Evolutionary conservation across 2,888 invertebrate species (phyloP), one percentile per base, ranked within the genome.

Genomic region (Pachydiplax longipennis): DNA sequence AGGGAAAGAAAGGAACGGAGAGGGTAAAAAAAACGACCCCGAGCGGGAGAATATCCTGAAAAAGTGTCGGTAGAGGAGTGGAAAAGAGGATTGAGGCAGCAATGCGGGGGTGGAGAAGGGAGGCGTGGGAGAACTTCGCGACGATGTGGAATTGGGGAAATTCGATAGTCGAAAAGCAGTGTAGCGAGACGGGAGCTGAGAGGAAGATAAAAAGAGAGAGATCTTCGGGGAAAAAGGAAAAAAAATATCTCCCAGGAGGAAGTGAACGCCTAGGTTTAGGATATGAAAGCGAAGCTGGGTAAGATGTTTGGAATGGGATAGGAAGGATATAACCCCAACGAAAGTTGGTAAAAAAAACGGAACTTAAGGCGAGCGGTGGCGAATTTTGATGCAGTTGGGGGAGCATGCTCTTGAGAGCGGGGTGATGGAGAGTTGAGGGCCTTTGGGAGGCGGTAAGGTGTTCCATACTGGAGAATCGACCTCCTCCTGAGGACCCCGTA

Each of bases 111-210:
- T 18, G 15, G 5, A 13, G 53, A 53, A 31, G 25, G 15, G 8
- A 35, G n/a, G 83, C 12, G 53, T 83, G 83, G 31, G 58, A 31
- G 48, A 22, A 53, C 25, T 31, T 53, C 83, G 53, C 53, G 83
- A 83, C 83, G 83, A 83, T n/a, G 53, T 83, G 83, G 83, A 83
- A 53, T 83, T 48, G 31, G 53, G 53, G 83, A 53, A 83, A 83
- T 83, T 83, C 53, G 83, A 83, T 83, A 58, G 53, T 58, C 58
- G 58, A 58, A 58, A 83, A 83, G 83, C 83, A 83, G 58, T 83
- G 87, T 58, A 37, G 61, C 61, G 87, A 25, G 22, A 10, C 58
- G 61, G 37, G 61, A 31, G 31, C 37, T 4, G 87, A 35, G 61
- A 22, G 12, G 87, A 31, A 22, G 37, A 22, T 37, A 35, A 37